Percentiles rank a stretch among this genome's conserved stretches.
Evolutionary conservation across 2,888 invertebrate genomes (phyloP).

Genomic region (Pterobdella sp.): DNA sequence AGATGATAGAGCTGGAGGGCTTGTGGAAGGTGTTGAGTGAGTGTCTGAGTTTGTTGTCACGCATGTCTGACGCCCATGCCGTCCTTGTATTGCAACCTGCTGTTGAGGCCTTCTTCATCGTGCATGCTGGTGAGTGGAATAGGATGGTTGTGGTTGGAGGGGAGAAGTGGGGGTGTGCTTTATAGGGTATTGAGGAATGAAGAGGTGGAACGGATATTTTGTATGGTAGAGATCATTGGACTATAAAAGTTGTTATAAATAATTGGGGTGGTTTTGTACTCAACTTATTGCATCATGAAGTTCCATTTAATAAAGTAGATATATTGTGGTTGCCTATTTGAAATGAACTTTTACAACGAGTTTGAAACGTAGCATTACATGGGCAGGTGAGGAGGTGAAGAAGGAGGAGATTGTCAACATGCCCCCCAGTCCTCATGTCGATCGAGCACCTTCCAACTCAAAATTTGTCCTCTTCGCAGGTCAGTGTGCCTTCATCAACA

Average conservation of each 20-base stretch:
- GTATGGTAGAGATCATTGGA: too few species aligned
- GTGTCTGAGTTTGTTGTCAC: conserved; percentile 69
- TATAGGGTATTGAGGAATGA: background rate
- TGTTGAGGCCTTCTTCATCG: conserved; percentile 81
- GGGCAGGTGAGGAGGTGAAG: background rate
- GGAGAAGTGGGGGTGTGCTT: background rate
- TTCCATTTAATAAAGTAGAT: too few species aligned
- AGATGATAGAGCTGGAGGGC: conserved; percentile 63
- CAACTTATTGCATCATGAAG: too few species aligned
- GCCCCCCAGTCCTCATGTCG: conserved; percentile 41
- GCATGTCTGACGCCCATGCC: conserved; percentile 77
- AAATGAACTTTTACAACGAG: too few species aligned
- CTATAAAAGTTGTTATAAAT: too few species aligned
- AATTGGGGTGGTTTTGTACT: too few species aligned
- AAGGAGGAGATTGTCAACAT: conserved; percentile 44
- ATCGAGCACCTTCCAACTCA: conserved; percentile 43
- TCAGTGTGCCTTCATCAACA: conserved; percentile 41
- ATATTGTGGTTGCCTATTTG: too few species aligned
- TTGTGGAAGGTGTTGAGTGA: conserved; percentile 72
- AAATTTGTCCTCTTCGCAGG: conserved; percentile 74
- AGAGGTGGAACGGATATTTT: background rate
- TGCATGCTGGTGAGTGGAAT: conserved; percentile 61
- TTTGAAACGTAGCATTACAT: too few species aligned
- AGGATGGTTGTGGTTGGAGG: too few species aligned
- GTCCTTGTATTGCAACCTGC: conserved; percentile 76